Base-by-base conservation (phyloP, 2,797 vertebrate species). In the Acipenser ruthenus region DNA sequence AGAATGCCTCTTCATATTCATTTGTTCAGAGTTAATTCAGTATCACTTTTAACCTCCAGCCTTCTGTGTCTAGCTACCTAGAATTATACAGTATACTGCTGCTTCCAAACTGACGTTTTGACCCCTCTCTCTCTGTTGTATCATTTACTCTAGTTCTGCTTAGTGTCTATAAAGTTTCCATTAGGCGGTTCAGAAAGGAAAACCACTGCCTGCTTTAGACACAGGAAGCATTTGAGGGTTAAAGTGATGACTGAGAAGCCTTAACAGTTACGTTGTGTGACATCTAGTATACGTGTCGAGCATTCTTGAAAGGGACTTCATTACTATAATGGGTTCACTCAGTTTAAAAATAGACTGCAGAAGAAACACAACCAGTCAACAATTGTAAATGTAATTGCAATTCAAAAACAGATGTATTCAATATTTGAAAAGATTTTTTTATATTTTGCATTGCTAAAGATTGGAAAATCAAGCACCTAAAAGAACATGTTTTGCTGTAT, bases 141-240 rank as follows among this genome's bases (percentile, higher is more conserved):
- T 70, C 72, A 79, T 69, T 77, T 75, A 75, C 82, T 80, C 81
- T 85, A 37, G 23, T 67, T 71, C 77, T 65, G 69, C 69, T 86
- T 71, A 80, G 83, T 84, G 83, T 73, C 86, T 85, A 69, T 79
- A 84, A 88, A 89, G 82, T 89, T 91, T 90, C 86, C 88, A 87
- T 78, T 84, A 80, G 76, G 72, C 76, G 74, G 56, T 37, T 71
- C 74, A 65, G 68, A 61, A 66, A 79, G 80, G 86, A 82, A 82
- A 75, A 75, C 50, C 73, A 50, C 67, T 68, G 75, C 69, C 55
- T 80, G 83, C 73, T 77, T 83, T 85, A 83, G 85, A 86, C 84
- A 87, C 87, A 88, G 89, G 90, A 91, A 86, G 86, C 81, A 79
- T 69, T 18, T 18, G 78, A 70, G 82, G 84, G 83, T 82, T 78